Conservation (phyloP, 2,888 invertebrate genomes). For the Crocallis elinguaria region DNA sequence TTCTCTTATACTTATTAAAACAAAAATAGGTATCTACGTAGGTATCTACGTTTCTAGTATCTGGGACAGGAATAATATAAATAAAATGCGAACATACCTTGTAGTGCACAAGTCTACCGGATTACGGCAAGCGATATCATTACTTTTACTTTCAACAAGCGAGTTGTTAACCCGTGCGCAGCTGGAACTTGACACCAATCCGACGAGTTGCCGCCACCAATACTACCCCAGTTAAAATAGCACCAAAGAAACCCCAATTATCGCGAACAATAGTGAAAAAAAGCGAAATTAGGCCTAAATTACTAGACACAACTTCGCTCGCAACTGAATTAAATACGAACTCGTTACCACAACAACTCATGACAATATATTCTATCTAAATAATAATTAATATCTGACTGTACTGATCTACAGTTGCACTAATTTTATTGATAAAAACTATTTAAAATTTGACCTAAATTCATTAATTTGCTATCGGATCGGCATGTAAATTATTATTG, state of each 20-base stretch:
- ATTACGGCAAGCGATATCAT: constrained; percentile 49
- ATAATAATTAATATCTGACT: too few relatives aligned
- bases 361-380: constrained; percentile 58
- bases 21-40: too few relatives aligned
- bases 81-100: constrained; percentile 53
- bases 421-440: constrained; percentile 39
- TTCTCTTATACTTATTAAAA: too few relatives aligned
- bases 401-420: too few relatives aligned
- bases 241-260: constrained; percentile 56
- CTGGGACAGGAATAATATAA: too few relatives aligned
- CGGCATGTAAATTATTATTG: too few relatives aligned
- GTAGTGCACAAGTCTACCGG: constrained; percentile 42
- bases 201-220: constrained; percentile 47
- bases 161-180: constrained; percentile 38
- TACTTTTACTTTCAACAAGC: constrained; percentile 58
- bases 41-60: too few relatives aligned
- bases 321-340: constrained; percentile 70
- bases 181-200: constrained; percentile 42
- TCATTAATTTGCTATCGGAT: constrained; percentile 39
- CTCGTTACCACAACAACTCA: constrained; percentile 81
- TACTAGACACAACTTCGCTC: constrained; percentile 67
- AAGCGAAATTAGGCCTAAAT: constrained; percentile 63
- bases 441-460: constrained; percentile 66
- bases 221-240: constrained; percentile 51
- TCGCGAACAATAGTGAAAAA: constrained; percentile 57